A percentile compares a stretch with the other conserved stretches of the same genome.
These are phyloP conservation scores for Melozone crissalis DNA, from an alignment of 2,113 vertebrate species.

Conservation along the genomic window DNA sequence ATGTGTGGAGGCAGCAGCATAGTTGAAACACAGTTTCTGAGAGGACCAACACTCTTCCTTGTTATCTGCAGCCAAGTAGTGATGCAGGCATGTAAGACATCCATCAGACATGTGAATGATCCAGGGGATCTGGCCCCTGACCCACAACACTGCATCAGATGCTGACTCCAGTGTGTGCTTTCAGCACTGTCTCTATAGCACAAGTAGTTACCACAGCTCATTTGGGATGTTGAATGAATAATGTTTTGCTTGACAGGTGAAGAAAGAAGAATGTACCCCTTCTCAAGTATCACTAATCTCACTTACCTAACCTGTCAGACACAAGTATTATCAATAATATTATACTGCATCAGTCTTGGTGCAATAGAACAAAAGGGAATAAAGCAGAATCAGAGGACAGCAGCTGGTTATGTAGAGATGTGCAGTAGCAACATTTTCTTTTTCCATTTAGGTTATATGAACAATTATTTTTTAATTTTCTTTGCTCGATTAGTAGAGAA, in stretches of 20 bases:
- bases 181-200: background rate
- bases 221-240: background rate
- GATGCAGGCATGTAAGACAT: background rate
- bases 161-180: background rate
- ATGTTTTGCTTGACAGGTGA: background rate
- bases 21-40: background rate
- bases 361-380: background rate
- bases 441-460: background rate
- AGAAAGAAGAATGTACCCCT: background rate
- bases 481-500: background rate
- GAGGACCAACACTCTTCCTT: background rate
- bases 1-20: fast-evolving
- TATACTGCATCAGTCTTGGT: background rate
- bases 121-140: background rate
- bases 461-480: background rate
- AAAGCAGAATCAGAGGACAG: background rate
- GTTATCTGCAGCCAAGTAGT: background rate
- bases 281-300: background rate
- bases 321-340: background rate
- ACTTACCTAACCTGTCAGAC: background rate
- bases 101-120: background rate
- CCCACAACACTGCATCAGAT: background rate
- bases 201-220: background rate
- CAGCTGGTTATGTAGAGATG: background rate
- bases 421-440: background rate